Conservation (phyloP, 2,888 invertebrate genomes). For the Polyommatus icarus region DNA sequence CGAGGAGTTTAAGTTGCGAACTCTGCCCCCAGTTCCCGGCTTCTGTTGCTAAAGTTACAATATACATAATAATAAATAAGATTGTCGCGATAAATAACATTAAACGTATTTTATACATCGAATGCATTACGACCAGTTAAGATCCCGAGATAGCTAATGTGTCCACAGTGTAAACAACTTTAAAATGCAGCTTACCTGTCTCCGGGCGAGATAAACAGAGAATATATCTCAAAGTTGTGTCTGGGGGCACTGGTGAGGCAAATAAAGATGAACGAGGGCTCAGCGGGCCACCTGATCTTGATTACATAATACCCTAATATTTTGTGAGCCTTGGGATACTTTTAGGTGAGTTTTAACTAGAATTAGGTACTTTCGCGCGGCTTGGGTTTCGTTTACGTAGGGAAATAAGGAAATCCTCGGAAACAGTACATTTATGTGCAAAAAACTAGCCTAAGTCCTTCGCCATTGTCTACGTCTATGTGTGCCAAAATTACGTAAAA, state of each 20-base stretch:
- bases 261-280: conserved; percentile 70
- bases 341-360: not conserved
- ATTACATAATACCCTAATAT: conserved; percentile 44
- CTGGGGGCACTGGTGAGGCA: conserved; percentile 47
- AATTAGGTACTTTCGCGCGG: too few relatives aligned
- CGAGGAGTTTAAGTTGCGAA: conserved; percentile 6
- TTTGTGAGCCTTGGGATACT: not conserved
- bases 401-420: too few relatives aligned
- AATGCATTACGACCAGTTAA: conserved; percentile 30
- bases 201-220: conserved; percentile 53
- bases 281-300: conserved; percentile 57
- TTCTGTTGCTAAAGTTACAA: conserved; percentile 32
- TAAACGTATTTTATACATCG: conserved; percentile 24
- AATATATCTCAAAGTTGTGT: conserved; percentile 46
- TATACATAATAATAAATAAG: conserved; percentile 28
- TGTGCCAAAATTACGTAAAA: too few relatives aligned
- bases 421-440: not conserved
- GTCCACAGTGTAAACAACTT: conserved; percentile 50
- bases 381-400: too few relatives aligned
- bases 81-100: conserved; percentile 27
- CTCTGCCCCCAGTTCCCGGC: not conserved
- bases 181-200: conserved; percentile 49
- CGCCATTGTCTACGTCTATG: too few relatives aligned
- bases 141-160: conserved; percentile 26
- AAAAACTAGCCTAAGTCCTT: too few relatives aligned